A percentile compares a stretch with the other conserved stretches of the same genome.
These are phyloP conservation scores for Ptilonorhynchus violaceus DNA, from an alignment of 2,113 vertebrate genomes.

Conservation along the genomic window DNA sequence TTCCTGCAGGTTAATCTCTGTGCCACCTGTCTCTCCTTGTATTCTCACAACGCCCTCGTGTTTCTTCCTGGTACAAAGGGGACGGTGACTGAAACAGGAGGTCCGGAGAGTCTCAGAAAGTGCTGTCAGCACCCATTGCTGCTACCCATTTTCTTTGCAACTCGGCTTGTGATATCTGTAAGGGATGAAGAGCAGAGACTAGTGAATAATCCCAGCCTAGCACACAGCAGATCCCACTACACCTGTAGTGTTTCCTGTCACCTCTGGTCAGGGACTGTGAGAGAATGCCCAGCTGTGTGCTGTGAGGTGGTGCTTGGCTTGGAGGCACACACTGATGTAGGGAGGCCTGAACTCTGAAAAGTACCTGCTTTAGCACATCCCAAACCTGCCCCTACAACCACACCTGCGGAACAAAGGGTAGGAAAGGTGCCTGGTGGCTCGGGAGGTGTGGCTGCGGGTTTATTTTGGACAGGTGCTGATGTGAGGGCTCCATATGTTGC, in stretches of 20 bases:
- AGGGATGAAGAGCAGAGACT: background rate
- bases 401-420: background rate
- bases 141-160: background rate
- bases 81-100: background rate
- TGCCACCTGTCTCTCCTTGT: background rate
- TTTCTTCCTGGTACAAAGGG: background rate
- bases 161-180: background rate
- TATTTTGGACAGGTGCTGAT: background rate
- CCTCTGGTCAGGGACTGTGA: background rate
- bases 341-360: background rate
- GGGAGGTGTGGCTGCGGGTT: background rate
- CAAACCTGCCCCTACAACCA: rapidly evolving
- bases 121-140: background rate
- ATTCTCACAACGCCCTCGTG: background rate
- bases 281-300: background rate
- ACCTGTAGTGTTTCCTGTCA: background rate
- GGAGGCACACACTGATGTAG: background rate
- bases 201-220: background rate
- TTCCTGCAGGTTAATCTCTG: background rate
- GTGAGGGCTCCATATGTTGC: background rate
- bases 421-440: rapidly evolving
- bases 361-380: background rate
- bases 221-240: background rate
- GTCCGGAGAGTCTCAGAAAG: background rate
- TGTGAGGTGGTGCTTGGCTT: background rate